These are phyloP conservation scores for Natator depressus DNA, from an alignment of 2,113 vertebrate genomes.

Conservation along the genomic window DNA sequence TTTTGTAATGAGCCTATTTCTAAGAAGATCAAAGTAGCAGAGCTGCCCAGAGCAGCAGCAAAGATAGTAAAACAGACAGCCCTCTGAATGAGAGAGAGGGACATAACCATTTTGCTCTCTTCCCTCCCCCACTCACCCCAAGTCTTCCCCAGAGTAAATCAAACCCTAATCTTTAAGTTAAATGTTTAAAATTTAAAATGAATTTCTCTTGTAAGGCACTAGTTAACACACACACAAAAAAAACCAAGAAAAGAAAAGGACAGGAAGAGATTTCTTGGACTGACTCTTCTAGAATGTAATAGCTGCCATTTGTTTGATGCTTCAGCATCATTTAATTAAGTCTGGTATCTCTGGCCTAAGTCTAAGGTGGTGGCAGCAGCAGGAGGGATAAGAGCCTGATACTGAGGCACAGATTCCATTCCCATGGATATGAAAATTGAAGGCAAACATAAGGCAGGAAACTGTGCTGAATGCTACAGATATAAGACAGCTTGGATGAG, in stretches of 20 bases:
- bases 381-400: slow-evolving; percentile 3
- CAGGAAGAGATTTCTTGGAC: slow-evolving; percentile 12
- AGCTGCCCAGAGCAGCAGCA: slow-evolving; percentile 68
- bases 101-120: slow-evolving; percentile 1
- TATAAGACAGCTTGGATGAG: slow-evolving; percentile 50
- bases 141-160: slow-evolving; percentile 1
- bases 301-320: slow-evolving; percentile 14
- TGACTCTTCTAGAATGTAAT: slow-evolving; percentile 44
- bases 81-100: slow-evolving; percentile 62
- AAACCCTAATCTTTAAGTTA: slow-evolving; percentile 59
- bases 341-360: slow-evolving; percentile 24
- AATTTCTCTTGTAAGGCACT: slow-evolving; percentile 49
- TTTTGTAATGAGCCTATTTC: slow-evolving; percentile 66
- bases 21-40: slow-evolving; percentile 72
- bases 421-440: slow-evolving; percentile 84
- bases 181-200: slow-evolving; percentile 66
- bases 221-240: neutral
- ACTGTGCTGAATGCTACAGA: slow-evolving; percentile 22
- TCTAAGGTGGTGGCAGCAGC: neutral
- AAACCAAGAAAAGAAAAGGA: neutral
- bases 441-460: slow-evolving; percentile 78
- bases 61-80: slow-evolving; percentile 60
- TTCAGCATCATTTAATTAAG: slow-evolving; percentile 47
- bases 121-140: neutral
- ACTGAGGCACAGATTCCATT: slow-evolving; percentile 71